phyloP scores from a whole-genome alignment of 2,888 invertebrate species.

The Pyrrhosoma nymphula region DNA sequence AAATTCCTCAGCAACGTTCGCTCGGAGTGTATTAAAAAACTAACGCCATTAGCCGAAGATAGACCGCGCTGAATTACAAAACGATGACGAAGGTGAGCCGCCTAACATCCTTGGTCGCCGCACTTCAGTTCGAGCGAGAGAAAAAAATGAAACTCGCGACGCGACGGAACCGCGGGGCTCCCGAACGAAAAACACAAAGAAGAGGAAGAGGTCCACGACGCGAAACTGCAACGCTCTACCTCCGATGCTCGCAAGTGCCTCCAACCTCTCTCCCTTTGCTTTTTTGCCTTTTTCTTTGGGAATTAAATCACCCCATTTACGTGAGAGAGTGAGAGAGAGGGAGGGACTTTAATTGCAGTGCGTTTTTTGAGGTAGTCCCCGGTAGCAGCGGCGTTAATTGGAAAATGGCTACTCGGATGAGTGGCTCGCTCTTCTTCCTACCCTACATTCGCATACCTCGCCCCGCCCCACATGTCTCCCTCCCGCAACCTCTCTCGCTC shows the following conservation, averaged over 20 bases:
- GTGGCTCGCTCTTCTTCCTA: conserved; percentile 16
- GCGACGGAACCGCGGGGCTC: not conserved
- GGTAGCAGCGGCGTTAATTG: conserved; percentile 32
- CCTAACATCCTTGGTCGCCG: not conserved
- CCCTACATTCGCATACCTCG: not conserved
- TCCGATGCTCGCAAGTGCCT: not conserved
- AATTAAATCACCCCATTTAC: conserved; percentile 36
- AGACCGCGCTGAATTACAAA: not conserved
- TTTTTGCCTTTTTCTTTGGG: conserved; percentile 24
- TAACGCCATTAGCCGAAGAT: not conserved
- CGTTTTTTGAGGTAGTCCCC: conserved; percentile 31
- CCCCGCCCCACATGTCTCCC: not conserved
- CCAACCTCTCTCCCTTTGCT: not conserved
- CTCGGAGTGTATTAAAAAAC: not conserved
- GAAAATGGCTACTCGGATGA: conserved; percentile 39
- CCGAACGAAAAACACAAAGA: not conserved
- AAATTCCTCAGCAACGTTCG: not conserved
- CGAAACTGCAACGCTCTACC: conserved; percentile 22
- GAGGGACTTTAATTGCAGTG: conserved; percentile 36
- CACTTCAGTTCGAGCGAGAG: not conserved
- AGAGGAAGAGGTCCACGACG: not conserved
- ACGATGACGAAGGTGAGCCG: not conserved
- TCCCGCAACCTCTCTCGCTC: not conserved
- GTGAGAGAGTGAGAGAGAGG: not conserved
- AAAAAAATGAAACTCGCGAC: conserved; percentile 4